Conservation (phyloP, 2,888 invertebrate species). For the Drosophila phalerata region DNA sequence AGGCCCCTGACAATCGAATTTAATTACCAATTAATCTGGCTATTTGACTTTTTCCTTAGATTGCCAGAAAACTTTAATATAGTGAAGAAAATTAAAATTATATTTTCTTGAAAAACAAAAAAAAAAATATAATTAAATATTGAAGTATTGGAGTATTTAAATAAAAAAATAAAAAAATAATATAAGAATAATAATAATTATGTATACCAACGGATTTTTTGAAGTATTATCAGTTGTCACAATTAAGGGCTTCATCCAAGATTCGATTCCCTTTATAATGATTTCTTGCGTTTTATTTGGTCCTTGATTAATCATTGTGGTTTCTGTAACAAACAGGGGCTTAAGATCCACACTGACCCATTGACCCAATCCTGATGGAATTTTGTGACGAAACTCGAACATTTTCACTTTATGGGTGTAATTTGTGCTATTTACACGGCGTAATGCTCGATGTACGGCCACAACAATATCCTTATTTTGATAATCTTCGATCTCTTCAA, state of each 20-base stretch:
- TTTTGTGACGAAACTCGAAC: conserved; percentile 78
- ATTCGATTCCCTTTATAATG: conserved; percentile 89
- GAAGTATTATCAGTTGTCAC: conserved; percentile 87
- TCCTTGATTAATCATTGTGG: conserved; percentile 4
- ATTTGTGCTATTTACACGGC: conserved; percentile 72
- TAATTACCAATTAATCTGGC: too few relatives aligned
- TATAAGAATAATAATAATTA: background rate
- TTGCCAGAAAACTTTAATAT: too few relatives aligned
- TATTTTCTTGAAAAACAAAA: too few relatives aligned
- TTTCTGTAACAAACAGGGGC: conserved; percentile 88
- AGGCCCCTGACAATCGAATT: too few relatives aligned
- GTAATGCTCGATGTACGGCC: conserved; percentile 79
- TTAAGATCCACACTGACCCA: conserved; percentile 92
- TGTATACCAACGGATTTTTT: conserved; percentile 85
- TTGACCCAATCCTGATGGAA: conserved; percentile 82
- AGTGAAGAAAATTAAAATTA: too few relatives aligned
- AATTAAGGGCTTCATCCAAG: conserved; percentile 88
- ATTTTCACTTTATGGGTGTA: conserved; percentile 81
- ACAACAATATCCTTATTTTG: conserved; percentile 75
- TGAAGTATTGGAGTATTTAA: background rate
- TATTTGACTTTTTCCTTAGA: too few relatives aligned
- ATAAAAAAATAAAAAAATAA: background rate
- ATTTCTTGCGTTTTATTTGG: conserved; percentile 90
- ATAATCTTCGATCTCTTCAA: conserved; percentile 45
- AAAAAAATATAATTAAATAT: background rate